Evolutionary conservation across 2,797 vertebrate species (phyloP), one percentile per base, ranked within the genome.

Genomic region (Eurystomus glaucurus): DNA sequence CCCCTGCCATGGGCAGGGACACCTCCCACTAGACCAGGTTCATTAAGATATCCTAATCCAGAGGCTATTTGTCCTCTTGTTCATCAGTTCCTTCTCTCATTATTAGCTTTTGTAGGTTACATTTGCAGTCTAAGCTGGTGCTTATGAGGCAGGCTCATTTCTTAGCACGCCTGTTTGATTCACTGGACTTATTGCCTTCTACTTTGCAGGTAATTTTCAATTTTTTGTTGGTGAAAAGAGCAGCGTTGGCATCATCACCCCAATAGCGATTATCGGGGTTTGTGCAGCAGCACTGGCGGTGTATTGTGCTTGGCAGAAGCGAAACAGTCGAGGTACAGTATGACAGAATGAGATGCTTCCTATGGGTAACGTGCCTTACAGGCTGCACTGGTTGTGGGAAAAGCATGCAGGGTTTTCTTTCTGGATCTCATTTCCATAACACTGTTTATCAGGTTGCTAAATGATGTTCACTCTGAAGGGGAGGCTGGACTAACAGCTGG

Each of bases 241-340:
- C 10, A 19, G 0, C 4, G 1, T 0, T 33, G 7, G 0, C 54
- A 4, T 68, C 16, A 0, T 10, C 4, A 0, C 3, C 0, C 0
- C 1, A 1, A 0, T 58, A 2, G 2, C 28, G 29, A 0, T 75
- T 41, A 1, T 21, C 35, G 48, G 0, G 6, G 0, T 8, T 22
- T 5, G 2, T 41, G 2, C 3, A 50, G 37, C 3, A 66, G 7
- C 1, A 1, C 6, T 35, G 14, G 0, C 10, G 13, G 0, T 0
- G 2, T 61, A 0, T 51, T 33, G 1, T 19, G 4, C 3, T 61
- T 5, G 1, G 10, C 0, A 0, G 17, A 48, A 1, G 0, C 6
- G 1, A 14, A n/a, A 6, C 0, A 0, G 1, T 18, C 46, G 2
- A 92, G 86, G 89, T 94, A 93, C 6, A 18, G 20, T 43, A 33